These are phyloP conservation scores for Bufo gargarizans DNA, from an alignment of 2,113 vertebrate species.

Conservation along the genomic window DNA sequence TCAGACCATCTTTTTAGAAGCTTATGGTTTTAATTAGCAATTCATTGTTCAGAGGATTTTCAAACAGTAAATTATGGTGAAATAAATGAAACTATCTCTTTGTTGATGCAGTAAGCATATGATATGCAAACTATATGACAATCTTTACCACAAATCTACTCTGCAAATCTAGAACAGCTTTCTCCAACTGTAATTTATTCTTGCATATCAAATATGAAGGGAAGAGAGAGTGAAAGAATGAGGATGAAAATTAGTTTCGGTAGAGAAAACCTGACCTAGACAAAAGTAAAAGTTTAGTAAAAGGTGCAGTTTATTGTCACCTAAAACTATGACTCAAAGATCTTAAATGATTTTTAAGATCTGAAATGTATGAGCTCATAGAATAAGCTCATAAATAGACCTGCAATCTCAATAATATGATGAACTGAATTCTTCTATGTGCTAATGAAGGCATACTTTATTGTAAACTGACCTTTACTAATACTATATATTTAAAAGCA, in stretches of 20 bases:
- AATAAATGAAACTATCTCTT: conserved; percentile 19
- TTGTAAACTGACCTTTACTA: too few relatives aligned
- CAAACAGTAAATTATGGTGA: conserved; percentile 4
- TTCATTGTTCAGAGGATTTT: conserved; percentile 30
- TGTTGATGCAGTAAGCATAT: not conserved
- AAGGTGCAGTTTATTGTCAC: not conserved
- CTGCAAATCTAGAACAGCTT: not conserved
- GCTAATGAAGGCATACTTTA: too few relatives aligned
- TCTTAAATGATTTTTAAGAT: not conserved
- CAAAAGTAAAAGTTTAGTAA: not conserved
- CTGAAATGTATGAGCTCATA: too few relatives aligned
- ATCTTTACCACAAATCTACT: not conserved
- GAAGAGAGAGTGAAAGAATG: not conserved
- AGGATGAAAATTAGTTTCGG: not conserved
- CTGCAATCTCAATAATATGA: too few relatives aligned
- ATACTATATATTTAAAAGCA: too few relatives aligned
- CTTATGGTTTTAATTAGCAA: conserved; percentile 35
- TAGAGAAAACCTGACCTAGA: not conserved
- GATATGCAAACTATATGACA: not conserved
- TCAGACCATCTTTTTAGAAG: conserved; percentile 33
- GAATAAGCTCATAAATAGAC: too few relatives aligned
- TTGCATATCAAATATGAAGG: not conserved
- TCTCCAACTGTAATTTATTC: not conserved
- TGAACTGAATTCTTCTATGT: too few relatives aligned
- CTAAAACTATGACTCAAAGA: not conserved